A percentile compares a stretch with the other conserved stretches of the same genome.
Evolutionary conservation across 2,888 invertebrate genomes (phyloP).

Genomic region (Cerceris rybyensis): DNA sequence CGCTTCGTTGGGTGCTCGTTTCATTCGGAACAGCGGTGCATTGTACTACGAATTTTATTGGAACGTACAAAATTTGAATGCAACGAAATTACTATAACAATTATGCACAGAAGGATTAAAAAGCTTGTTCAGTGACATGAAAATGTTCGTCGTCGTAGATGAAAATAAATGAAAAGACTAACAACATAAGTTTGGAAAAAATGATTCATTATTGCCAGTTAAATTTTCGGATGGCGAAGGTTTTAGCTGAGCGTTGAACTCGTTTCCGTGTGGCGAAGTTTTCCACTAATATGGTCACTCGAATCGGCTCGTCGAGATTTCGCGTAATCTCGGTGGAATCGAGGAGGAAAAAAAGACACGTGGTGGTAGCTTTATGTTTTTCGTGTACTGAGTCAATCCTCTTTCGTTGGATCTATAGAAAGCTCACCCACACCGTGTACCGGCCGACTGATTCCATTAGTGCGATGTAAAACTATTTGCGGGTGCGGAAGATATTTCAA

Average conservation of each 20-base stretch:
- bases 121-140: background rate
- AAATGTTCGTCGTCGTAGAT: background rate
- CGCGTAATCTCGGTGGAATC: conserved; percentile 47
- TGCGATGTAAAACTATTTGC: conserved; percentile 58
- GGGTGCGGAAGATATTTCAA: conserved; percentile 27
- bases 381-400: conserved; percentile 43
- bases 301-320: conserved; percentile 55
- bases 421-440: background rate
- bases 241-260: conserved; percentile 70
- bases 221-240: conserved; percentile 75
- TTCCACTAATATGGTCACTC: conserved; percentile 61
- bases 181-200: conserved; percentile 59
- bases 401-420: conserved; percentile 39
- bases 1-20: background rate
- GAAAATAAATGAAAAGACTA: conserved; percentile 22
- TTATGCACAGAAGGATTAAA: conserved; percentile 14
- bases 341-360: conserved; percentile 35
- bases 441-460: conserved; percentile 51
- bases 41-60: conserved; percentile 21
- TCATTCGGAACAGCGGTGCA: conserved; percentile 6
- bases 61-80: conserved; percentile 36
- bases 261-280: conserved; percentile 55
- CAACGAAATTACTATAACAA: conserved; percentile 35
- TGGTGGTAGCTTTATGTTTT: conserved; percentile 13
- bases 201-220: conserved; percentile 74